These are phyloP conservation scores for Vultur gryphus DNA, from an alignment of 2,797 vertebrate species.

Conservation along the genomic window DNA sequence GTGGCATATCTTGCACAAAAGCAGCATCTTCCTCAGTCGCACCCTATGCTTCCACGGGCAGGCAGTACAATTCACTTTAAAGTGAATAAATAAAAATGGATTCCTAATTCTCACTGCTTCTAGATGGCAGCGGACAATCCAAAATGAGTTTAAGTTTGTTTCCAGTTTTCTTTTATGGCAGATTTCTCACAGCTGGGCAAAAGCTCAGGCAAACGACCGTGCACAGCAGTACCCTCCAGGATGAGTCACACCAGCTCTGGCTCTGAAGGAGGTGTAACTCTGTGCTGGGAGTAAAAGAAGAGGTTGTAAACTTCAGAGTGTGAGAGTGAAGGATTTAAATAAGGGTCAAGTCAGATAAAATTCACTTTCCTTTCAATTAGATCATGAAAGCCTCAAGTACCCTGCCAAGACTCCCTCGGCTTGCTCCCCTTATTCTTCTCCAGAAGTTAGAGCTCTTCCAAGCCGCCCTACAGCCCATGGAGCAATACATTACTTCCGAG, in stretches of 20 bases:
- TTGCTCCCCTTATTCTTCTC: neutral
- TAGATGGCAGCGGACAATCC: neutral
- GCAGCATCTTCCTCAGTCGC: neutral
- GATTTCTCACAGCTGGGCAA: neutral
- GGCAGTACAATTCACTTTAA: neutral
- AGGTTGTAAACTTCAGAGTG: neutral
- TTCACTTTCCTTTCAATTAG: conserved; percentile 1
- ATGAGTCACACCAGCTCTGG: neutral
- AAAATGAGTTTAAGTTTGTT: neutral
- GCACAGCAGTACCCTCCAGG: neutral
- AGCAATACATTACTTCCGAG: neutral
- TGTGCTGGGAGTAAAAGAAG: neutral
- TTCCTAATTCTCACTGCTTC: neutral
- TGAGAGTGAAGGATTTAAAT: neutral
- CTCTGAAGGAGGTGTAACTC: neutral
- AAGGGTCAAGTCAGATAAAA: conserved; percentile 1
- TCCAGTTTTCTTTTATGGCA: neutral
- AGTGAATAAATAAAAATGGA: neutral
- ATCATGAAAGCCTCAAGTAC: neutral
- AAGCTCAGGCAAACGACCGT: neutral
- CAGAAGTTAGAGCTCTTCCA: neutral
- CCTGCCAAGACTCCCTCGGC: neutral
- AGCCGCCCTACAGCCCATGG: neutral
- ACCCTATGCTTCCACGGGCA: neutral
- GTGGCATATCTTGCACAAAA: neutral